Percentiles rank a stretch among this genome's conserved stretches.
Conservation (phyloP, 2,797 vertebrate species). For the Tiaroga cobitis region DNA sequence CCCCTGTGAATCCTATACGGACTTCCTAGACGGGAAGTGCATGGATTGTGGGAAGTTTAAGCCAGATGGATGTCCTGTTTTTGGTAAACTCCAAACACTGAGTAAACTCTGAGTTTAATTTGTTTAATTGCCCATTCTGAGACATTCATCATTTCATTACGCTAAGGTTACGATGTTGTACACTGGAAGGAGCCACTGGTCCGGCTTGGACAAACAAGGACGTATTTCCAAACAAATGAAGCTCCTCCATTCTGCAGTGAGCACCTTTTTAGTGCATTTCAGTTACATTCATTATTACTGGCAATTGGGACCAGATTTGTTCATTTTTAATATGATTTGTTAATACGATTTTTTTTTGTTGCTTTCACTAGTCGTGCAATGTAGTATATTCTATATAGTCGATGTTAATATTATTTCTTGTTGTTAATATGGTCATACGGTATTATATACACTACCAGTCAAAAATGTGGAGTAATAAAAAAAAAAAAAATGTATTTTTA, state of each 20-base stretch:
- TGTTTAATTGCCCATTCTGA: neutral
- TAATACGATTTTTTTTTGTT: neutral
- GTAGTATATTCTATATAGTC: neutral
- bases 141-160: neutral
- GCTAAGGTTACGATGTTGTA: conserved; percentile 71
- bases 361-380: neutral
- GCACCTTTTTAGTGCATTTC: too few species aligned
- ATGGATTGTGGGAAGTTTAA: conserved; percentile 77
- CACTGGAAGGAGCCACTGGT: conserved; percentile 71
- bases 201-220: conserved; percentile 56
- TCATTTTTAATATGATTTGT: neutral
- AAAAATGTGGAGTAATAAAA: neutral
- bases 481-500: too few species aligned
- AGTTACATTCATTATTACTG: neutral
- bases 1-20: conserved; percentile 84
- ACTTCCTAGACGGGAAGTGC: conserved; percentile 86
- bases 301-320: neutral
- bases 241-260: conserved; percentile 76
- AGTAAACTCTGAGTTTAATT: neutral
- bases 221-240: conserved; percentile 76
- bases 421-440: neutral
- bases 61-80: conserved; percentile 81
- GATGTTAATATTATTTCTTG: neutral
- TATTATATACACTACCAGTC: neutral
- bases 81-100: conserved; percentile 78